These are phyloP conservation scores for Radopholus similis DNA, from an alignment of 1,140 invertebrate species.

Conservation along the genomic window DNA sequence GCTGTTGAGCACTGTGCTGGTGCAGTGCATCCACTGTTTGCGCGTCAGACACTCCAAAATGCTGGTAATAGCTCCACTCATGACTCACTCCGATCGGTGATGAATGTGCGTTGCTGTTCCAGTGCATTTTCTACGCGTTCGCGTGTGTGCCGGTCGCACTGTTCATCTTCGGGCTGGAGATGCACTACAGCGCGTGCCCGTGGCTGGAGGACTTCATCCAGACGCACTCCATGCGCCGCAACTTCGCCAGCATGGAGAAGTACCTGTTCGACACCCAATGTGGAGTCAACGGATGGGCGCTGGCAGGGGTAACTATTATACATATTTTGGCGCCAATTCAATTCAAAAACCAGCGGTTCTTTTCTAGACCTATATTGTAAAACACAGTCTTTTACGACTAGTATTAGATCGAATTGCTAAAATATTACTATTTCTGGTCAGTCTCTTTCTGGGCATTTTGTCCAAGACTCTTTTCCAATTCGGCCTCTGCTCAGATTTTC, in stretches of 20 bases:
- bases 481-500: slow-evolving; percentile 46
- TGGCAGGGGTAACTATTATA: slow-evolving; percentile 52
- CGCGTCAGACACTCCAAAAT: slow-evolving; percentile 40
- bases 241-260: slow-evolving; percentile 44
- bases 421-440: too few relatives aligned
- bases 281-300: slow-evolving; percentile 57
- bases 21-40: slow-evolving; percentile 41
- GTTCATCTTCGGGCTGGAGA: slow-evolving; percentile 56
- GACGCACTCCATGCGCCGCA: slow-evolving; percentile 37
- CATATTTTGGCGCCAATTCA: too few relatives aligned
- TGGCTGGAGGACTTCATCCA: slow-evolving; percentile 57
- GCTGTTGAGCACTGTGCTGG: slow-evolving; percentile 28
- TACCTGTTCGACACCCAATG: slow-evolving; percentile 59
- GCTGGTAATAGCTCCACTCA: slow-evolving; percentile 22
- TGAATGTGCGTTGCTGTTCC: slow-evolving; percentile 22
- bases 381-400: too few relatives aligned
- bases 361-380: too few relatives aligned
- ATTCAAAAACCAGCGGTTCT: too few relatives aligned
- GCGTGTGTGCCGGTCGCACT: slow-evolving; percentile 53
- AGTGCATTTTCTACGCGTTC: slow-evolving; percentile 58
- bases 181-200: slow-evolving; percentile 56
- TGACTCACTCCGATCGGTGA: neutral
- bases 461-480: slow-evolving; percentile 17
- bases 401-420: too few relatives aligned
- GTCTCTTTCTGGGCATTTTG: too few relatives aligned